Evolutionary conservation across 2,888 invertebrate genomes (phyloP), one percentile per base, ranked within the genome.

Genomic region (Leptinotarsa haldemani): DNA sequence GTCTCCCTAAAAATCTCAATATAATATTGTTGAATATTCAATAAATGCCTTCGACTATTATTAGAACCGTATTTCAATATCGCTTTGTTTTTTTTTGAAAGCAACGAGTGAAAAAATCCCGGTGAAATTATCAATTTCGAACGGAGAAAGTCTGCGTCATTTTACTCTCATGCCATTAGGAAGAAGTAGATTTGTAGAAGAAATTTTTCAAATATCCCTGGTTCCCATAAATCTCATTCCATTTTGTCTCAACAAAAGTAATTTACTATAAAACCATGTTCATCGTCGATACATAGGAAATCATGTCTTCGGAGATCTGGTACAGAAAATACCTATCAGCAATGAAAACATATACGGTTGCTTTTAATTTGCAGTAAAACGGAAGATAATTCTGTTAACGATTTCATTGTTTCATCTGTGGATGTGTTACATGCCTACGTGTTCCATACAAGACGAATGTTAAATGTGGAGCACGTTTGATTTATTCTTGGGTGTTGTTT

Each of bases 341-440:
- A 61, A 40, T 61, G 40, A 61, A 61, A 61, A 61, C 61, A 61
- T 61, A 61, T 61, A 61, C 61, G 40, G 61, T n/a, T 12, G 3
- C 30, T 30, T 61, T 61, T 40, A 25, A 61, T 61, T 61, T 61
- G 30, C 30, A 61, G 61, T 61, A 30, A 61, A 61, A 61, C 18
- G 40, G 61, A 40, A 25, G 5, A 40, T 61, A 61, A 61, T 40
- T 61, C 18, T 16, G 30, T 61, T 56, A 56, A 56, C 56, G 56
- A 56, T 56, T 56, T 56, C 56, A 56, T 56, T 56, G 56, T 56
- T 56, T 22, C 56, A 56, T 20, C 56, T 56, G 56, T 9, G 56
- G 56, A 56, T 16, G 20, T 15, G 22, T 56, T 56, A 4, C 56
- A 13, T 56, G 56, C 15, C 22, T 13, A 22, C 56, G 20, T 56